Base-by-base conservation (phyloP, 2,888 invertebrate genomes). In the Epinotia demarniana region DNA sequence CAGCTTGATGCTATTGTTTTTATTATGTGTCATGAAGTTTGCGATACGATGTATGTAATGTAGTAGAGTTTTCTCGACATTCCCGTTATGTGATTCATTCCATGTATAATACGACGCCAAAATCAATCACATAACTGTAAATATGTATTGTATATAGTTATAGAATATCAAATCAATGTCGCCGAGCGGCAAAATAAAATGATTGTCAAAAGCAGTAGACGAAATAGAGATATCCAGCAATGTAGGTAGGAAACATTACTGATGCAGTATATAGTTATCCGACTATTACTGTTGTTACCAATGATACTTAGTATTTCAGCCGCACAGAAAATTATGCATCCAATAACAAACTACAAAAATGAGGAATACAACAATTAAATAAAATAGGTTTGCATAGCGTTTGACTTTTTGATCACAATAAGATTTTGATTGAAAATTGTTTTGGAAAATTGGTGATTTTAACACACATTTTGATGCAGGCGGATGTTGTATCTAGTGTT, bases 101-200 rank as follows among this genome's bases (percentile, higher is more conserved):
- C 91, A 89, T 90, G 87, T 89, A 90, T 89, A 90, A 87, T 86
- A 86, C 88, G 82, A 84, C 89, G 87, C 87, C 90, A 90, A 89
- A 90, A 85, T 87, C 84, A 83, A 90, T 89, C 89, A 86, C 89
- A 88, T 87, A 86, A 86, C 85, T 93, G 93, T 93, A 93, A 88
- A 93, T 93, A 94, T 82, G 85, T 86, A 87, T 86, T 94, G 94
- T 94, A 94, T 86, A 94, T 94, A 93, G 89, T 90, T 87, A 89
- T 86, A 85, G 58, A 70, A 72, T 67, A 69, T 72, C 84, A 85
- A 86, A 87, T 82, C 83, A 80, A 85, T 83, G 92, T 91, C 92
- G 93, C 93, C 88, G 90, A 93, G 93, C 93, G 93, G 88, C 90
- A 81, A 77, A 82, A 80, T 58, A 62, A 57, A 23, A 81, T 80